A percentile compares a stretch with the other conserved stretches of the same genome.
Conservation (phyloP, 2,113 vertebrate genomes). For the Noctilio leporinus region DNA sequence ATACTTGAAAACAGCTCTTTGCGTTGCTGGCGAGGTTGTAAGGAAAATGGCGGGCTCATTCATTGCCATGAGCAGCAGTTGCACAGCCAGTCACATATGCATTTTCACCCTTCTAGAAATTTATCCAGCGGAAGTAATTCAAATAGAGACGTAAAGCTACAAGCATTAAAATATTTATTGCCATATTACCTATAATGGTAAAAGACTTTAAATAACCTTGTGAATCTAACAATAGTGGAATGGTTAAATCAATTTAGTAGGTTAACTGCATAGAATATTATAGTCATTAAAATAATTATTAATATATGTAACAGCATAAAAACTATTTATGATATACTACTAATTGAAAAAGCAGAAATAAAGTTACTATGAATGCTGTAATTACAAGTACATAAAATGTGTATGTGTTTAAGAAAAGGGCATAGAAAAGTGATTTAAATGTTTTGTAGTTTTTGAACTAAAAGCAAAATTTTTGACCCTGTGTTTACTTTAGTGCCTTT, state of each 20-base stretch:
- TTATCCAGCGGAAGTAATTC: slow-evolving; percentile 13
- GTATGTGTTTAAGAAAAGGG: not conserved
- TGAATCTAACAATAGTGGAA: slow-evolving; percentile 12
- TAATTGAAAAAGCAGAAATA: slow-evolving; percentile 35
- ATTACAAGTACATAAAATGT: slow-evolving; percentile 29
- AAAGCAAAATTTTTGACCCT: not conserved
- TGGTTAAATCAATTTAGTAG: slow-evolving; percentile 21
- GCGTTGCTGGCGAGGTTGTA: not conserved
- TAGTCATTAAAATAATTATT: slow-evolving; percentile 49
- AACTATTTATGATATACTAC: slow-evolving; percentile 36
- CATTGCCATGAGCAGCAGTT: not conserved
- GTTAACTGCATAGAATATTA: slow-evolving; percentile 44
- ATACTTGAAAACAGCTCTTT: not conserved
- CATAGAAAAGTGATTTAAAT: slow-evolving; percentile 1
- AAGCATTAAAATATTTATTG: slow-evolving; percentile 50
- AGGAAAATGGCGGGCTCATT: not conserved
- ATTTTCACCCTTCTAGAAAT: slow-evolving; percentile 27
- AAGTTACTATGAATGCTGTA: not conserved
- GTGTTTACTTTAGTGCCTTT: slow-evolving; percentile 22
- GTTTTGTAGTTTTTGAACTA: not conserved
- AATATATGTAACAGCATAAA: slow-evolving; percentile 1
- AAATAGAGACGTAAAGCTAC: slow-evolving; percentile 21
- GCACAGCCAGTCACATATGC: not conserved
- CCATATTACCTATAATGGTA: not conserved
- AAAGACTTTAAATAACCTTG: slow-evolving; percentile 38